Base-by-base conservation (phyloP, 2,888 invertebrate species). In the Bruchidius siliquastri region DNA sequence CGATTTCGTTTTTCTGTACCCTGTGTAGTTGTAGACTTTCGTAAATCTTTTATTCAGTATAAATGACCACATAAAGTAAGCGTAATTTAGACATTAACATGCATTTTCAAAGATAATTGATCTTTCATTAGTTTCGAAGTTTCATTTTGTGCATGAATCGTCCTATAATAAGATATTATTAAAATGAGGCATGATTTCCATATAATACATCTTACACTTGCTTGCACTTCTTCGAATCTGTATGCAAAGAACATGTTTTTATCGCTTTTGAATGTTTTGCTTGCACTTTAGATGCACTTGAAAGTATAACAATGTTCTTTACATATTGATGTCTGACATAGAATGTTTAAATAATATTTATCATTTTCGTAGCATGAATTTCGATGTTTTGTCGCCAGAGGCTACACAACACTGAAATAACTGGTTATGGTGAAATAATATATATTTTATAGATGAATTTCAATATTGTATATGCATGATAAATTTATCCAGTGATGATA, bases 131-230 rank as follows among this genome's bases (percentile, higher is more conserved):
- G 49, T 49, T 18, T 49, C 13, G 49, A 49, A 13, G 1, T 49
- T 49, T 3, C 49, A 49, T 49, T 49, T 49, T 13, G 49, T 49
- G 49, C 49, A 49, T 49, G 49, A 13, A 49, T 49, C 13, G 49
- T 49, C 49, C 49, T 49, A 13, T 49, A 49, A 49, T 49, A 26
- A 74, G 79, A 76, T 82, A 80, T 83, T 84, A 82, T 83, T 84
- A 82, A 83, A 83, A 82, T 83, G 84, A 82, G 84, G 84, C 84
- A 84, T 83, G 84, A 81, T 49, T 49, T 49, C 13, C 74, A 68
- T 72, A 22, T 10, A 30, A 30, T 49, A 72, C 68, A 73, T 69
- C 30, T 70, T 49, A 49, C 49, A 49, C 69, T 22, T 68, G 68
- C 68, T 20, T 68, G 20, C 68, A 72, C 67, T 67, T 71, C 69